Conservation (phyloP, 2,888 invertebrate species). For the Sphaerophoria rueppellii region DNA sequence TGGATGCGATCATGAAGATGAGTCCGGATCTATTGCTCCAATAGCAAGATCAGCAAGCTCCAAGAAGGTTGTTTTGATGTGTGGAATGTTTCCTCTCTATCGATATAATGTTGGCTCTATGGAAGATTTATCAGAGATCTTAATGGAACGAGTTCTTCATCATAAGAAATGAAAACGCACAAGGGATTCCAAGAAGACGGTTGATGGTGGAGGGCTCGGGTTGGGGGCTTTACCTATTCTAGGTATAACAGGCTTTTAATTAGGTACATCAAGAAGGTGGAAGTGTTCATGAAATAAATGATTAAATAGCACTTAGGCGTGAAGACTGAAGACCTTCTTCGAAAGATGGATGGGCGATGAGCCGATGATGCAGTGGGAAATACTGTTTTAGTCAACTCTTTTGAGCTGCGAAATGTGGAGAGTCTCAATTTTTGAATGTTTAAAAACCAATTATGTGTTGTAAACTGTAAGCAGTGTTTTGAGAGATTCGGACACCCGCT, state of each 20-base stretch:
- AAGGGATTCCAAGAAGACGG: constrained; percentile 54
- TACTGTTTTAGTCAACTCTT: background rate
- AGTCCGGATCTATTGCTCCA: constrained; percentile 12
- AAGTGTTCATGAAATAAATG: constrained; percentile 67
- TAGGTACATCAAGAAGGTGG: constrained; percentile 60
- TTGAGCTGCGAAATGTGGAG: background rate
- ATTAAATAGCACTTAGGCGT: constrained; percentile 49
- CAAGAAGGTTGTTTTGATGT: constrained; percentile 32
- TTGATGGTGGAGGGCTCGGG: constrained; percentile 28
- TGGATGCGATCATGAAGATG: constrained; percentile 36
- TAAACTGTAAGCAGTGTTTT: too few relatives aligned
- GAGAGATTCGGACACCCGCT: too few relatives aligned
- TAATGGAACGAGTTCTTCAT: constrained; percentile 65
- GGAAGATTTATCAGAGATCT: constrained; percentile 66
- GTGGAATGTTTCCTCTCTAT: constrained; percentile 37
- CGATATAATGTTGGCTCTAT: constrained; percentile 28
- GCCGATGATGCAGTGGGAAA: background rate
- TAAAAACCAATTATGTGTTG: too few relatives aligned
- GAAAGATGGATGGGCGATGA: background rate
- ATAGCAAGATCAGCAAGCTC: constrained; percentile 28
- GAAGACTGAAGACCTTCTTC: background rate
- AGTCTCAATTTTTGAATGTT: background rate
- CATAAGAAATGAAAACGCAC: background rate
- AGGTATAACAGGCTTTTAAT: constrained; percentile 66
- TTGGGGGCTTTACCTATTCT: constrained; percentile 46